Base-by-base conservation (phyloP, 1,140 invertebrate genomes). In the Aphelenchoides avenae region DNA sequence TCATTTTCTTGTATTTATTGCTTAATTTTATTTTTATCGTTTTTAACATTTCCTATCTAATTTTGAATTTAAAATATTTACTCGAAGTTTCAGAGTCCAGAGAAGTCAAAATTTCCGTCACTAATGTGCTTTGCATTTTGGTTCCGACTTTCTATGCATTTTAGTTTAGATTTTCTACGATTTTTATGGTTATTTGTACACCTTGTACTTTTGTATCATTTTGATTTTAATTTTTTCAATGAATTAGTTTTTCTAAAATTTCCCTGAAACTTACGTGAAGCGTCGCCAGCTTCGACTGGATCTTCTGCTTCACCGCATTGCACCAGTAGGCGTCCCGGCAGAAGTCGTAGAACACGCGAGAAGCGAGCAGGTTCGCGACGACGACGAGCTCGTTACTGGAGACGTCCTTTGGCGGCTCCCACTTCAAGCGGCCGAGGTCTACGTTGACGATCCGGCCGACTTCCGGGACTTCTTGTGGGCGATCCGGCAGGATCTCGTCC, bases 251-350 rank as follows among this genome's bases (percentile, higher is more conserved):
- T 9, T 52, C 15, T 15, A n/a, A n/a, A n/a, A n/a, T n/a, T n/a
- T n/a, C n/a, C n/a, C n/a, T n/a, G n/a, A 56, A 39, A 42, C 48
- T 73, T 69, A 83, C 84, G 78, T 86, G 87, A 65, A 92, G 88
- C 52, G 87, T 86, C 60, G 84, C 85, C 1, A 93, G 79, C 80
- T 93, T 93, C 64, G 84, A 85, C 77, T 91, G 88, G 69, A 92
- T 84, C 67, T 87, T 86, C 20, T 87, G 85, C 49, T 74, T 73
- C 5, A 84, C 79, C 64, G 79, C 77, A 29, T 83, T 81, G 9
- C 76, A 83, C 75, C 83, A 84, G 27, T 83, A 81, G 33, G 82
- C 78, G 66, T 85, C 82, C 49, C 84, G 84, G 29, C 90, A 80
- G 64, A 86, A 84, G 72, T 91, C 89, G 69, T 85, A 90, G 15